Evolutionary conservation across 2,113 vertebrate genomes (phyloP), one percentile per base, ranked within the genome.

Genomic region (Calcarius ornatus): DNA sequence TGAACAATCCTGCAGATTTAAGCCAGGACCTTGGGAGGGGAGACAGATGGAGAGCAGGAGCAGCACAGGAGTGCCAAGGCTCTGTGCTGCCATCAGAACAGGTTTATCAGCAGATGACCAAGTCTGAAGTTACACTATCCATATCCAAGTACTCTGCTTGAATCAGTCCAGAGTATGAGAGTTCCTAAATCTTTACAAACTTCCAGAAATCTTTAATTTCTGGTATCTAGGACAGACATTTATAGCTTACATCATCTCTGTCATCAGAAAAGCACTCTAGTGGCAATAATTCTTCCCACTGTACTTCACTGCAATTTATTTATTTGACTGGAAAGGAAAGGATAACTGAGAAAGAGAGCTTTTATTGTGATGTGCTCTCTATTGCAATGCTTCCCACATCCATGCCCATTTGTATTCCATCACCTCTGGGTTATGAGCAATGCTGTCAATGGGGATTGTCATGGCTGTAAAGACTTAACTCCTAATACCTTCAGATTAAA

Each of bases 401-500:
- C 90, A 78, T 68, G 84, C 63, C 79, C 68, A 88, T 79, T 96
- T 88, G 66, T 86, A 88, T 90, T 90, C 64, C 66, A 82, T 70
- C 73, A 94, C 86, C 79, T 92, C 84, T 92, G 43, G 76, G 78
- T 93, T 96, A 86, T 88, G 77, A 90, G 63, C 50, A 71, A 75
- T 87, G 86, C 81, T 94, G 72, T 94, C 88, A 95, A 75, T 92
- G 63, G 76, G 53, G 56, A 84, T 64, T 92, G 83, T 91, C 83
- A 84, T 68, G 72, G 81, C 47, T 95, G 48, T 85, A 93, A 95
- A 97, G 85, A 91, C 56, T 94, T 90, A 91, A 88, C 50, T 95
- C 71, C 43, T 93, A 94, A 95, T 93, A 87, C 78, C 54, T 88
- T 42, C 81, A 95, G 94, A 97, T 92, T 95, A 92, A 94, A 89